A percentile compares a stretch with the other conserved stretches of the same genome.
These are phyloP conservation scores for Notamacropus eugenii DNA, from an alignment of 2,797 vertebrate species.

Conservation along the genomic window DNA sequence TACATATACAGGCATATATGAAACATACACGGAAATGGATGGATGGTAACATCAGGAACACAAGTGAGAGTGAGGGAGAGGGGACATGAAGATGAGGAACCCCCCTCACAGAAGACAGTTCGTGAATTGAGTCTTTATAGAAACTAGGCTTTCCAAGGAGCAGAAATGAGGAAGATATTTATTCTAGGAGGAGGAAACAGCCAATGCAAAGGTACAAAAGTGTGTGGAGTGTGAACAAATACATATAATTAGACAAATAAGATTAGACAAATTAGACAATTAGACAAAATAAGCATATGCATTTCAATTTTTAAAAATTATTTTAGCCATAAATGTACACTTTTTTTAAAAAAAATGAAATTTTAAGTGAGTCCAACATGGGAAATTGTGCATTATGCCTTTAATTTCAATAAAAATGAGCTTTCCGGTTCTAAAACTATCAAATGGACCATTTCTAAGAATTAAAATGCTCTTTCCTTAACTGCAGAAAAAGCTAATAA, in stretches of 20 bases:
- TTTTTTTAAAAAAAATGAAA: neutral
- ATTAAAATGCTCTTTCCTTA: slow-evolving; percentile 2
- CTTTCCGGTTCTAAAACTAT: neutral
- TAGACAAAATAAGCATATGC: neutral
- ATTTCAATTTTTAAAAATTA: neutral
- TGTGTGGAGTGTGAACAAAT: neutral
- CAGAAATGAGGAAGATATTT: neutral
- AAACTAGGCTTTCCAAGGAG: neutral
- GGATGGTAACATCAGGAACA: neutral
- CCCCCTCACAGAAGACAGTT: neutral
- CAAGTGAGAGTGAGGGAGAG: neutral
- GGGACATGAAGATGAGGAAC: neutral
- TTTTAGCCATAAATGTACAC: neutral
- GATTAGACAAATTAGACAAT: too few relatives aligned
- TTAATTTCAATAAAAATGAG: slow-evolving; percentile 2
- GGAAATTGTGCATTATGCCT: neutral
- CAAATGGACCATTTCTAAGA: neutral
- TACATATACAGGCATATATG: neutral
- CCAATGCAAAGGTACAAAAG: neutral
- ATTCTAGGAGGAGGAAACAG: neutral
- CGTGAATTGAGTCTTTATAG: neutral
- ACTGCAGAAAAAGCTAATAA: neutral
- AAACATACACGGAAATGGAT: neutral
- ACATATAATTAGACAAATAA: neutral
- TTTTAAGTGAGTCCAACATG: neutral